Percentiles rank a stretch among this genome's conserved stretches.
These are phyloP conservation scores for Neopipo cinnamomea DNA, from an alignment of 2,113 vertebrate species.

Conservation along the genomic window DNA sequence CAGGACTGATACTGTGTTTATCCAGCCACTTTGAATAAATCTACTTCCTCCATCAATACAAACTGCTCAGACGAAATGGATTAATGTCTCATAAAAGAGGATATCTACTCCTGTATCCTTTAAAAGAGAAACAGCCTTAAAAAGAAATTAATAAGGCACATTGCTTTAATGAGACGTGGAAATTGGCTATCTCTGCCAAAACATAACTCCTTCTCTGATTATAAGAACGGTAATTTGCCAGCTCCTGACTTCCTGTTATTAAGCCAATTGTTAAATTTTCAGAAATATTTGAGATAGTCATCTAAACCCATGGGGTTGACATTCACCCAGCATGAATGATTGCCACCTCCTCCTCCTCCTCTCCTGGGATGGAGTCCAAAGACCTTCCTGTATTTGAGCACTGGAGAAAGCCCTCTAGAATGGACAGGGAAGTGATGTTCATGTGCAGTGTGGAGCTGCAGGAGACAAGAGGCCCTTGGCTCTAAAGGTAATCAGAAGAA, in stretches of 20 bases:
- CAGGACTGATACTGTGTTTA: slow-evolving; percentile 4
- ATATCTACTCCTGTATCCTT: background rate
- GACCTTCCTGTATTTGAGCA: background rate
- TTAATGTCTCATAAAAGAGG: background rate
- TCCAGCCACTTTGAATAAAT: background rate
- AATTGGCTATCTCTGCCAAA: slow-evolving; percentile 50
- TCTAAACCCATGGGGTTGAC: background rate
- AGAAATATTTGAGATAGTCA: slow-evolving; percentile 7
- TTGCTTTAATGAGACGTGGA: slow-evolving; percentile 27
- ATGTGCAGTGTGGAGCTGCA: fast-evolving
- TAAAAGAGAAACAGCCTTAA: background rate
- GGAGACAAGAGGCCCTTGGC: background rate
- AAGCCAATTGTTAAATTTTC: slow-evolving; percentile 48
- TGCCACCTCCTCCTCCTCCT: background rate
- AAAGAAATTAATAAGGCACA: background rate
- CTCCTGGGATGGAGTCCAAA: background rate
- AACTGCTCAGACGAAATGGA: background rate
- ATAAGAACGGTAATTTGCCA: slow-evolving; percentile 28
- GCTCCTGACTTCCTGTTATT: slow-evolving; percentile 43
- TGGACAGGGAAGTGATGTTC: background rate
- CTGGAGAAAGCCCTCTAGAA: background rate
- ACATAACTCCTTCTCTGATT: slow-evolving; percentile 17
- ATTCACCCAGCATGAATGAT: background rate
- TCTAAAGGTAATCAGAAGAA: background rate
- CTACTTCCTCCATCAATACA: background rate